Percentiles rank a stretch among this genome's conserved stretches.
Conservation (phyloP, 92 coral and sea anemone species). For the Siderastrea siderea region DNA sequence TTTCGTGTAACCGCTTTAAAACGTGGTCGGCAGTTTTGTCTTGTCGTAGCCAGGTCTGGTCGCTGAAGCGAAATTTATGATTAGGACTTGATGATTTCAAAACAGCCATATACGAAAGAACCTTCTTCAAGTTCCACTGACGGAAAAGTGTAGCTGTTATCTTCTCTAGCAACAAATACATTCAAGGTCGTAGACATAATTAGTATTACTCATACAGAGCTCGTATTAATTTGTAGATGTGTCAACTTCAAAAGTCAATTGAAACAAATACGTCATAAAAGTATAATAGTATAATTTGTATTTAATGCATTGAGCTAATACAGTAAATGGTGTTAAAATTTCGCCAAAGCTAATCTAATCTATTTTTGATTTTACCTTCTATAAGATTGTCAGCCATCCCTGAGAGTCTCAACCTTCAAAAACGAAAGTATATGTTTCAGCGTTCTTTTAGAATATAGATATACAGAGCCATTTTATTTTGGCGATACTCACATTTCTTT, state of each 20-base stretch:
- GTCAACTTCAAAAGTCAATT: no score
- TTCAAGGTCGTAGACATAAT: neutral
- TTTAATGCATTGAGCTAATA: no score
- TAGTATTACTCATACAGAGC: no score
- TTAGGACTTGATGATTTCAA: conserved; percentile 84
- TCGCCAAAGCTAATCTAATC: neutral
- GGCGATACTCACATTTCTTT: conserved; percentile 10
- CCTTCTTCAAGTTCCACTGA: conserved; percentile 74
- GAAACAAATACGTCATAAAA: no score
- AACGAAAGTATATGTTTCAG: neutral
- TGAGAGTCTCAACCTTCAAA: conserved; percentile 8
- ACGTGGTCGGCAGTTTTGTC: conserved; percentile 84
- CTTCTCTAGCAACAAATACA: conserved; percentile 37
- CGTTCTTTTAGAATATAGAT: neutral
- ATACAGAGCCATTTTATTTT: neutral
- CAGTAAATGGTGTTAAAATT: neutral
- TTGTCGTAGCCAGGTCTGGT: conserved; percentile 95
- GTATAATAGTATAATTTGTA: no score
- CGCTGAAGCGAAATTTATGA: conserved; percentile 89
- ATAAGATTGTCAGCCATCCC: neutral
- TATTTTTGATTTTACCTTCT: conserved; percentile 12
- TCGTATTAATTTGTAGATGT: no score
- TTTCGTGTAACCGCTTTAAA: conserved; percentile 80
- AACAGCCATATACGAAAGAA: conserved; percentile 73
- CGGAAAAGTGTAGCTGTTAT: conserved; percentile 66